These are phyloP conservation scores for Pollachius pollachius DNA, from an alignment of 2,113 vertebrate genomes.

Conservation along the genomic window DNA sequence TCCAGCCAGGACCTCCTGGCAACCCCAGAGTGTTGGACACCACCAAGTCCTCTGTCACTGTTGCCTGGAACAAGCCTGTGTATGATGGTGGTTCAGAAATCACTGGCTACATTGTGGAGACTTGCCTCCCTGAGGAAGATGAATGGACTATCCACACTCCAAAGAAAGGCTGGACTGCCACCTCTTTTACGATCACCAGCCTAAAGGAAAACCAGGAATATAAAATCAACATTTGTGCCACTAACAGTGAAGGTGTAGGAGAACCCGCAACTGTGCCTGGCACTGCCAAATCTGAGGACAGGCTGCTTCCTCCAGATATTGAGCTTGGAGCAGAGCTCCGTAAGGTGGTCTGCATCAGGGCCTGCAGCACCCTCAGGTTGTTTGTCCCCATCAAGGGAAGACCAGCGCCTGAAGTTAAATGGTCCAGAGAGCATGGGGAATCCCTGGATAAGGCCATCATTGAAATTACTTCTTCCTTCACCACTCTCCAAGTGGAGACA, in stretches of 20 bases:
- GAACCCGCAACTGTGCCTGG: conserved; percentile 91
- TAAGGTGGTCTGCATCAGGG: conserved; percentile 90
- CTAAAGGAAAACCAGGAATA: conserved; percentile 95
- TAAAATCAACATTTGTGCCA: conserved; percentile 92
- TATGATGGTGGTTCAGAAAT: conserved; percentile 98
- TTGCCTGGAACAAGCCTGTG: conserved; percentile 97
- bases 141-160: conserved; percentile 96
- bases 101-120: conserved; percentile 96
- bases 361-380: conserved; percentile 90
- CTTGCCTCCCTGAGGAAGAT: conserved; percentile 90
- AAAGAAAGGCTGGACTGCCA: conserved; percentile 84
- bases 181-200: conserved; percentile 90
- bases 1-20: conserved; percentile 93
- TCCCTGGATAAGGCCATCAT: conserved; percentile 89
- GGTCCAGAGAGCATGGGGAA: conserved; percentile 90
- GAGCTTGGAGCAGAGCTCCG: conserved; percentile 95
- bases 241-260: conserved; percentile 92
- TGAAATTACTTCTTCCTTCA: conserved; percentile 93
- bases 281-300: conserved; percentile 91
- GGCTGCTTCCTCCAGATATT: conserved; percentile 90
- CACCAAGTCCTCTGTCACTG: conserved; percentile 91
- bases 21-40: conserved; percentile 94
- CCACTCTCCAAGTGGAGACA: conserved; percentile 87
- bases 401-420: conserved; percentile 95
- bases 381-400: conserved; percentile 98